Conservation (phyloP, 2,113 vertebrate species). For the Marcusenius ussheri region DNA sequence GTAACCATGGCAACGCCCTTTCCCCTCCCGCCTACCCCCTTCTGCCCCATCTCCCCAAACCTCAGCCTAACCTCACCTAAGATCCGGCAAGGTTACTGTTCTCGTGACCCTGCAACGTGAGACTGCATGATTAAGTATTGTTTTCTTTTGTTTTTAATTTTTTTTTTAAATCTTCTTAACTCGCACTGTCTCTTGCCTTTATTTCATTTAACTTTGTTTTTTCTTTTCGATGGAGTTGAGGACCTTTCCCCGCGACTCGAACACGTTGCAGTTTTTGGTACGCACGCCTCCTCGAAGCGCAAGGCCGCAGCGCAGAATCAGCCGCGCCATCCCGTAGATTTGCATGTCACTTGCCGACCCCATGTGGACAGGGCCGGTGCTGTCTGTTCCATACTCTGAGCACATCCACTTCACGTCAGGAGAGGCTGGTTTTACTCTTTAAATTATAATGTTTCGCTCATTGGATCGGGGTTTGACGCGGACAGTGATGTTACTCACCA, state of each 20-base stretch:
- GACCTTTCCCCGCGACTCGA: constrained; percentile 41
- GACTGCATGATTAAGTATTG: constrained; percentile 22
- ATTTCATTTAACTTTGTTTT: constrained; percentile 29
- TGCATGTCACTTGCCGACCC: neutral
- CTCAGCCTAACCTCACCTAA: constrained; percentile 12
- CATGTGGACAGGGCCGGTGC: neutral
- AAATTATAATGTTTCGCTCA: neutral
- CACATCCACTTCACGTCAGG: neutral
- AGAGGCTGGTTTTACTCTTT: neutral
- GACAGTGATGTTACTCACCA: neutral
- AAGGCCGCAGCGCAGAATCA: neutral
- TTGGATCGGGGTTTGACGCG: neutral
- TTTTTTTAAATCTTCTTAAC: neutral
- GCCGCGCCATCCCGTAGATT: constrained; percentile 14
- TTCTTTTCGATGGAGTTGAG: constrained; percentile 34
- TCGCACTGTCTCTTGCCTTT: constrained; percentile 35
- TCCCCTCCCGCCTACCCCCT: neutral
- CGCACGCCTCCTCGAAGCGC: constrained; percentile 23
- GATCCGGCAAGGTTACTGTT: neutral
- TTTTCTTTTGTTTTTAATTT: neutral
- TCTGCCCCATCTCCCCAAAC: constrained; percentile 20
- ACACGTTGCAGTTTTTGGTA: constrained; percentile 41
- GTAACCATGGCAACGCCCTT: constrained; percentile 26
- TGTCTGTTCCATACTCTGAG: neutral
- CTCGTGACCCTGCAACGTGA: neutral